Evolutionary conservation across 2,888 invertebrate genomes (phyloP), one percentile per base, ranked within the genome.

Genomic region (Argyresthia albistria): DNA sequence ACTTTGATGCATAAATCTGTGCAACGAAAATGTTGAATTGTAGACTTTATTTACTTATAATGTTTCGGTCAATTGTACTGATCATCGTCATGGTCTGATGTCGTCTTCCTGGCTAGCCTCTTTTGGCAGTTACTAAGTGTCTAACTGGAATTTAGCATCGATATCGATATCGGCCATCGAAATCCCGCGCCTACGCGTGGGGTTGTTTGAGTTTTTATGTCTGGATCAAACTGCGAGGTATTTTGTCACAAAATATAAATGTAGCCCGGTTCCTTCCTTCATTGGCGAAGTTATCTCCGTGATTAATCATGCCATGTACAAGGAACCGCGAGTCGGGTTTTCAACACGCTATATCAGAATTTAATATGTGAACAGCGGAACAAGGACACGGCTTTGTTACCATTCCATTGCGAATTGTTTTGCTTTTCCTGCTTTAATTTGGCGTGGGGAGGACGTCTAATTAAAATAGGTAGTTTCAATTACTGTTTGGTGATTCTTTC

Each of bases 161-260:
- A 25, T 25, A 25, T 25, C 25, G 25, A 6, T 25, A 4, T 25
- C 25, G 3, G 25, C 25, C 6, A 25, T 25, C 25, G 25, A 25
- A 6, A 25, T 4, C 25, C 25, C 25, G 6, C 25, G 16, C 25
- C 46, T 46, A 46, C 25, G 46, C 8, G 48, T 60, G 63, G 68
- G 69, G 67, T 69, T 68, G 83, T 78, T 79, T 74, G 80, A 84
- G 78, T 86, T 87, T 86, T 87, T 87, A 80, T 76, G 80, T 80
- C 78, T 80, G 82, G 82, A 83, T 86, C 84, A 86, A 86, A 84
- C 82, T 71, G 80, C 76, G 73, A 77, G 80, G 81, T 80, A 84
- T 87, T 87, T 87, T 87, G 86, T 87, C 86, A 84, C 84, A 84
- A 83, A 84, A 87, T 84, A 86, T 86, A 86, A 86, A 87, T 76